Evolutionary conservation across 2,797 vertebrate species (phyloP), one percentile per base, ranked within the genome.

Genomic region (Phoxinus dragarum): DNA sequence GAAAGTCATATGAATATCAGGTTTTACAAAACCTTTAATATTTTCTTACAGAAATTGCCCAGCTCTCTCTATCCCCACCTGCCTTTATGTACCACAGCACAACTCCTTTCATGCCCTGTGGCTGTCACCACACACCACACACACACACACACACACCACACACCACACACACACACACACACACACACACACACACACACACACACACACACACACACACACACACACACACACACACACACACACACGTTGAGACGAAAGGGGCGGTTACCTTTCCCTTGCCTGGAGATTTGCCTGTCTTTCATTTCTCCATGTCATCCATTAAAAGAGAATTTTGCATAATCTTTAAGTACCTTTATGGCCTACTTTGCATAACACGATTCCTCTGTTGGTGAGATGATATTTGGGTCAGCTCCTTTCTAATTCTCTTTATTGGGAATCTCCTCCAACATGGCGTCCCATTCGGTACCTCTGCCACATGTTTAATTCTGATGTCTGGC

Each of bases 341-440:
- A 95, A 95, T 96, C 94, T 94, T 93, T 93, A 93, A 95, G 93
- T 94, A 91, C 94, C 94, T 95, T 95, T 95, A 94, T 96, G 95
- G 94, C 95, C 95, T 96, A 95, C 93, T 95, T 96, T 94, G 93
- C 91, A 91, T 94, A 96, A 95, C 94, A 95, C 92, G 94, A 93
- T 94, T 94, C 92, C 93, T 94, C 93, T 93, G 94, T 94, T 94
- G 91, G 91, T 90, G 93, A 91, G 93, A 95, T 95, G 94, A 94
- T 95, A 96, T 96, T 95, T 96, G 93, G 95, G 95, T 96, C 95
- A 96, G 92, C 94, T 94, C 94, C 93, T 95, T 95, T 96, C 94
- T 94, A 95, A 96, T 96, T 95, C 94, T 94, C 95, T 95, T 96
- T 94, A 96, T 95, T 86, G 84, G 88, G 79, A 80, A 82, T 87